Percentiles rank a stretch among this genome's conserved stretches.
These are phyloP conservation scores for Cremastobaeus sp. DNA, from an alignment of 2,888 invertebrate species.

Conservation along the genomic window DNA sequence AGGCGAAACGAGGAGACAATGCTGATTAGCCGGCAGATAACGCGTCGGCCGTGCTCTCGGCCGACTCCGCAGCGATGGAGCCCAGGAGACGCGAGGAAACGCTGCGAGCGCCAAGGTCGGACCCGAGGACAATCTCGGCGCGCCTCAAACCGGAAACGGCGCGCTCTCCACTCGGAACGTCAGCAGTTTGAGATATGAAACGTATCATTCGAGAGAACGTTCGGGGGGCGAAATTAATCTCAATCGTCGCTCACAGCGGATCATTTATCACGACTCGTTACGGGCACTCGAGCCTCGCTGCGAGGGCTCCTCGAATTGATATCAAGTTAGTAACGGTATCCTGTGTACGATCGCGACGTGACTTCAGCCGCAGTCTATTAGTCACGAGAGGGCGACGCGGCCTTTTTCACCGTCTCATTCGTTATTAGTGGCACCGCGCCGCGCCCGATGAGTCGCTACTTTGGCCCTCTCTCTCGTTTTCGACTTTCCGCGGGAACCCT, in stretches of 20 bases:
- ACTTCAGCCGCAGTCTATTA: slow-evolving; percentile 72
- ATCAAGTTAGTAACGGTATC: slow-evolving; percentile 74
- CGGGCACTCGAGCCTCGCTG: slow-evolving; percentile 62
- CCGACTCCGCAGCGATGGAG: slow-evolving; percentile 1
- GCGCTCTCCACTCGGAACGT: no score
- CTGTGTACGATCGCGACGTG: slow-evolving; percentile 73
- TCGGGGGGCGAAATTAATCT: slow-evolving; percentile 73
- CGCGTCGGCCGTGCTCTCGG: slow-evolving; percentile 41
- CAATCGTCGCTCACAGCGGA: slow-evolving; percentile 70
- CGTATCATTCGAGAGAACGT: slow-evolving; percentile 57
- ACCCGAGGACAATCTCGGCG: slow-evolving; percentile 17
- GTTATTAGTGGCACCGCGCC: slow-evolving; percentile 7
- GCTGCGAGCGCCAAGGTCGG: background rate
- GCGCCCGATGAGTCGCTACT: background rate
- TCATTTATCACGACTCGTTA: slow-evolving; percentile 77
- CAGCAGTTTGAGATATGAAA: slow-evolving; percentile 61
- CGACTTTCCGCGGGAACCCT: background rate
- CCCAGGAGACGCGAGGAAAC: background rate
- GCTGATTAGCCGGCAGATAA: slow-evolving; percentile 74
- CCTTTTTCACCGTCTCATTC: slow-evolving; percentile 15
- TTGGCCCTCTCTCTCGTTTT: background rate
- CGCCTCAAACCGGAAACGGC: no score
- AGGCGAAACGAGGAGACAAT: slow-evolving; percentile 71
- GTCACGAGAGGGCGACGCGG: slow-evolving; percentile 63
- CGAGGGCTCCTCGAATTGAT: slow-evolving; percentile 70